Conservation (phyloP, 35 echinoderm and acorn worm genomes). For the Apostichopus californicus region DNA sequence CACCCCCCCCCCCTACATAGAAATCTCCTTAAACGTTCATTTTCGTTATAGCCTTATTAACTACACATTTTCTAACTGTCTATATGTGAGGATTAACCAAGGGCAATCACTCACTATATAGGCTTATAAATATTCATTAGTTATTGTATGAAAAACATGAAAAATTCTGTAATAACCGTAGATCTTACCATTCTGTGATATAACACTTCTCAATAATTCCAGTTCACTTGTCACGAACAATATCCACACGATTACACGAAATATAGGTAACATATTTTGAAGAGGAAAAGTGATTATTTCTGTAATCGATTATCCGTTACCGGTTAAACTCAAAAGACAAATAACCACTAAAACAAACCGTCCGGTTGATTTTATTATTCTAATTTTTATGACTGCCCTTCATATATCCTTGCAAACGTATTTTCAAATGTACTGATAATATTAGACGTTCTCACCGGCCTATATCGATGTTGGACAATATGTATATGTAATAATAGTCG, state of each 20-base stretch:
- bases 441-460: no score
- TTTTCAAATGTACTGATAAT: no score
- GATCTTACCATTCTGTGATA: constrained; percentile 10
- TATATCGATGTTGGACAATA: no score
- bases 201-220: background rate
- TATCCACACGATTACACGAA: constrained; percentile 4
- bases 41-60: background rate
- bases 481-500: no score
- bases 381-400: no score
- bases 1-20: background rate
- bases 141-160: background rate
- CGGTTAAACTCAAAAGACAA: background rate
- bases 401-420: no score
- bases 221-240: background rate
- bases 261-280: constrained; percentile 10
- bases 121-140: background rate
- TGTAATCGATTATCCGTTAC: constrained; percentile 7
- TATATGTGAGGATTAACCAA: background rate
- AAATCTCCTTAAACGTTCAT: background rate
- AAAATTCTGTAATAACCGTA: background rate
- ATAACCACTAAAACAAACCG: no score
- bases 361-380: no score
- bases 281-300: constrained; percentile 7
- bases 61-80: background rate
- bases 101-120: background rate